These are phyloP conservation scores for Eulithis testata DNA, from an alignment of 2,888 invertebrate species.

Conservation along the genomic window DNA sequence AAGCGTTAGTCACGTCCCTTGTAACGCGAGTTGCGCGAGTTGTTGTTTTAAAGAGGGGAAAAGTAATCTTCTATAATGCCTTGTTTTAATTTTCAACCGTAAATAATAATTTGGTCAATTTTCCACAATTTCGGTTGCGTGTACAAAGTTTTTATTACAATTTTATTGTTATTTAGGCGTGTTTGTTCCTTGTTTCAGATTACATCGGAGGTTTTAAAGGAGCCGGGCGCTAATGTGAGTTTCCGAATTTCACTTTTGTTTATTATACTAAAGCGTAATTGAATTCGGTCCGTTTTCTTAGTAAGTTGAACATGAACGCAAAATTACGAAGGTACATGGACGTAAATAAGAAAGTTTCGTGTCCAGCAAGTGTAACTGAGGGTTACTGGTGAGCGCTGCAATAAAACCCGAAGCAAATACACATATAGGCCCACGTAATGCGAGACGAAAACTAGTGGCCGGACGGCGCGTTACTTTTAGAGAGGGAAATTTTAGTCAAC, in stretches of 20 bases:
- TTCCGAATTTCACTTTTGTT: conserved; percentile 76
- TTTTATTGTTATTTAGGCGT: conserved; percentile 85
- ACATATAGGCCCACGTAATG: conserved; percentile 59
- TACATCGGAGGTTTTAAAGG: conserved; percentile 81
- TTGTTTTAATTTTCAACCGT: conserved; percentile 80
- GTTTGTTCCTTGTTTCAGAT: conserved; percentile 85
- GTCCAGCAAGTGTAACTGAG: conserved; percentile 53
- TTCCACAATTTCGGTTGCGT: conserved; percentile 83
- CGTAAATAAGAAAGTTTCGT: conserved; percentile 68
- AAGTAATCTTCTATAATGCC: conserved; percentile 76
- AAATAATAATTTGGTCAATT: conserved; percentile 85
- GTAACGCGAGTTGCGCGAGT: conserved; percentile 59
- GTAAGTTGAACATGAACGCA: conserved; percentile 37
- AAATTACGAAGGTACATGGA: conserved; percentile 50
- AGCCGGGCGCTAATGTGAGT: conserved; percentile 83
- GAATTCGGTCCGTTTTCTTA: conserved; percentile 59
- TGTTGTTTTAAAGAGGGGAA: conserved; percentile 70
- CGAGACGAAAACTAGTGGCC: conserved; percentile 62
- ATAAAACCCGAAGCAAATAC: conserved; percentile 63
- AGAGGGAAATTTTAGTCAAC: conserved; percentile 71
- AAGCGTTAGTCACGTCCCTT: conserved; percentile 53
- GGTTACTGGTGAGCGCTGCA: conserved; percentile 43
- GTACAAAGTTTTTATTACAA: conserved; percentile 83
- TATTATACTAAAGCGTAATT: conserved; percentile 70
- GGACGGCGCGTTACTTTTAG: conserved; percentile 59